Percentiles rank a stretch among this genome's conserved stretches.
Evolutionary conservation across 2,113 vertebrate genomes (phyloP).

Genomic region (Phaetusa simplex): DNA sequence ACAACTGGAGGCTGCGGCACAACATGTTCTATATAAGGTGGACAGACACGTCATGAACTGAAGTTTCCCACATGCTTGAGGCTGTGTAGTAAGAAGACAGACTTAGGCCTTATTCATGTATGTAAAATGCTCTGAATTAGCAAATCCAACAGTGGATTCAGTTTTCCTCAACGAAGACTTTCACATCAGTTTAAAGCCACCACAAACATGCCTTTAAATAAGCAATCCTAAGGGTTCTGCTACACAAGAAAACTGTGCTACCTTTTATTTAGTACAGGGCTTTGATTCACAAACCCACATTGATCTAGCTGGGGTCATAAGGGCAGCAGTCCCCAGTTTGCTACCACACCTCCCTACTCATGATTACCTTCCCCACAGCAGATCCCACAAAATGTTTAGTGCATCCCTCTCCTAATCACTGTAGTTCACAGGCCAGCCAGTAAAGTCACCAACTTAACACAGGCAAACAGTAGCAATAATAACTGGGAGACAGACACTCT

Average conservation of each 20-base stretch:
- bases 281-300: not conserved
- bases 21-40: not conserved
- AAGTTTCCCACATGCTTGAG: not conserved
- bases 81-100: not conserved
- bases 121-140: not conserved
- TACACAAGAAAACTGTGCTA: not conserved
- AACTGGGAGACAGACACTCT: not conserved
- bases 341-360: accelerated
- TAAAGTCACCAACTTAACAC: not conserved
- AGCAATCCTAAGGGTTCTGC: not conserved
- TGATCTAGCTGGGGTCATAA: not conserved
- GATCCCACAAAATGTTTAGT: not conserved
- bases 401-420: not conserved
- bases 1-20: not conserved
- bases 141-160: not conserved
- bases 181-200: not conserved
- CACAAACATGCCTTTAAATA: not conserved
- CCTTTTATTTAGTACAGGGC: not conserved
- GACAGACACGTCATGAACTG: not conserved
- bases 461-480: not conserved
- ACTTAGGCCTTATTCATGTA: not conserved
- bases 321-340: not conserved
- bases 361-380: not conserved
- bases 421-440: not conserved
- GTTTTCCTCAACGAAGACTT: not conserved